phyloP scores from a whole-genome alignment of 1,140 invertebrate species.

The Lepidurus couesii region DNA sequence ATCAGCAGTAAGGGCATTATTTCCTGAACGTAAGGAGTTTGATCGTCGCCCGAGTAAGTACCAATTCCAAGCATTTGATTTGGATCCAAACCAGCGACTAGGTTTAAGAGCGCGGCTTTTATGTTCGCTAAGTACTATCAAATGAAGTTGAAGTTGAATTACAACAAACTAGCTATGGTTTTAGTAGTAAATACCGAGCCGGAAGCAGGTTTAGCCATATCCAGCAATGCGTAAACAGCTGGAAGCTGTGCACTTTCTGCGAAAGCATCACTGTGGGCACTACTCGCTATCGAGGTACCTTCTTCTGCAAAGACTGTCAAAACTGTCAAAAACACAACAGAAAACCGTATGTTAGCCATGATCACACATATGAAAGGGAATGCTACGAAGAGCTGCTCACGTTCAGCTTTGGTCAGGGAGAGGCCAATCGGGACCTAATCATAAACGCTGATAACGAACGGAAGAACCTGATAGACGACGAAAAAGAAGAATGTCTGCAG shows the following conservation, averaged over 20 bases:
- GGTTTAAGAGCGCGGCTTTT: background rate
- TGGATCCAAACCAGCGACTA: background rate
- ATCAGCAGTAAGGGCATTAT: background rate
- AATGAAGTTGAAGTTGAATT: background rate
- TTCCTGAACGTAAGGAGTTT: background rate
- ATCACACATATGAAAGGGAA: too few species aligned
- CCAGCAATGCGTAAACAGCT: background rate
- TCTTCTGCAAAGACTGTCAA: background rate
- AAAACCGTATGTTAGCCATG: too few species aligned
- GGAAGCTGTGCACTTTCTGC: background rate
- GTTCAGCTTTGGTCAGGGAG: too few species aligned
- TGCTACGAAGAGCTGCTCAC: too few species aligned
- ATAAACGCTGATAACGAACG: too few species aligned
- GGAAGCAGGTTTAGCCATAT: background rate
- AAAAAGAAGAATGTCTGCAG: too few species aligned
- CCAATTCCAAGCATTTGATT: background rate
- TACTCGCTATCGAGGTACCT: background rate
- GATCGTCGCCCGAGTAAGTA: background rate
- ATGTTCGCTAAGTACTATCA: background rate
- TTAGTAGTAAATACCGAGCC: background rate
- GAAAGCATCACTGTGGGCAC: background rate
- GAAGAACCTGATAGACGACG: too few species aligned
- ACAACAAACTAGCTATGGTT: background rate
- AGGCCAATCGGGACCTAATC: too few species aligned
- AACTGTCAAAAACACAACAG: background rate